Evolutionary conservation across 2,113 vertebrate genomes (phyloP).

Genomic region (Anthoscopus minutus): DNA sequence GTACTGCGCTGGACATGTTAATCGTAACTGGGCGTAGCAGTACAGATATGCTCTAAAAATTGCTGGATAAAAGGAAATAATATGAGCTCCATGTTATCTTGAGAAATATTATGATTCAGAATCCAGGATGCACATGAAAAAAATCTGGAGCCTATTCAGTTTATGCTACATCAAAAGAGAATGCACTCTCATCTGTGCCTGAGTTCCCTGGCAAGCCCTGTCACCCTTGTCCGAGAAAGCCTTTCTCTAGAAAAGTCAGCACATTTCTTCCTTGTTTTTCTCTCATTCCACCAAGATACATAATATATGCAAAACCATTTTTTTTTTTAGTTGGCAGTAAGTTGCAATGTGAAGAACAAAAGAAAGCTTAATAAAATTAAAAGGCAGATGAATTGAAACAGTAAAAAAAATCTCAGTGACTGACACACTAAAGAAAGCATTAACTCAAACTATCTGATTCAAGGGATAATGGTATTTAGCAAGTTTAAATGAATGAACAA

Average conservation of each 20-base stretch:
- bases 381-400: background rate
- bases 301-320: fast-evolving
- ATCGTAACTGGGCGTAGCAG: background rate
- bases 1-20: background rate
- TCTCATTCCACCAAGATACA: background rate
- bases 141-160: background rate
- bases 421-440: background rate
- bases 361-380: background rate
- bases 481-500: background rate
- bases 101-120: background rate
- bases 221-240: background rate
- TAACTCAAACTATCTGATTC: background rate
- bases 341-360: background rate
- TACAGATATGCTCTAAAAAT: background rate
- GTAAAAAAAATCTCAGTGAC: background rate
- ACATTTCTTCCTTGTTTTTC: background rate
- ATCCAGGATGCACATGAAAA: background rate
- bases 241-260: background rate
- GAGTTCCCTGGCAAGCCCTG: background rate
- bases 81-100: background rate
- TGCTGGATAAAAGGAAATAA: background rate
- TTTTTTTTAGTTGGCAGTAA: background rate
- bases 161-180: background rate
- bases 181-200: background rate
- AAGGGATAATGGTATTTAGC: background rate